Evolutionary conservation across 1,140 invertebrate genomes (phyloP), one percentile per base, ranked within the genome.

Genomic region (Tetramorium parvispinum): DNA sequence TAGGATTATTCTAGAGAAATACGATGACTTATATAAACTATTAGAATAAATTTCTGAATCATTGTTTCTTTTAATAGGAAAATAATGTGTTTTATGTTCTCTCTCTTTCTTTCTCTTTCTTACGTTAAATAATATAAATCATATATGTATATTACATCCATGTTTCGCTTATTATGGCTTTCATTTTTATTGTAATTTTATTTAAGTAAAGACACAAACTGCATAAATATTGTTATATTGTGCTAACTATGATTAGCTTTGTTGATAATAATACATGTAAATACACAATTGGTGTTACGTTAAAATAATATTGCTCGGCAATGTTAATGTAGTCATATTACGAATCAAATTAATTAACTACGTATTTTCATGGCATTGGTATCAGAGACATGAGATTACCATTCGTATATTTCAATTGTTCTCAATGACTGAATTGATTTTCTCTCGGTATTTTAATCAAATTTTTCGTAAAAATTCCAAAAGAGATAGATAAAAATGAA

Each of bases 271-370:
- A 32, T 37, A 18, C 18, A 21, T 27, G 24, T 24, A 7, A 59
- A 82, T 71, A n/a, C 13, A 46, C 24, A 27, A 10, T 11, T 71
- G 11, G 1, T 11, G 4, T 55, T 81, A 51, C 16, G 3, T 27
- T 83, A 43, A 73, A 59, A 49, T 59, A 73, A 83, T 32, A 5
- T 21, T 46, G n/a, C 6, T 43, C 13, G 3, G 8, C 66, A 43
- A 68, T 43, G n/a, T n/a, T 37, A 43, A 65, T 66, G n/a, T 79
- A 16, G 24, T 77, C 13, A 63, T 27, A 32, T 73, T 73, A 59
- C 40, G 11, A 57, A 59, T 83, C 24, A 37, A 73, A 73, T 83
- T 82, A 82, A 71, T 59, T 82, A 82, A 46, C 16, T n/a, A 27
- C 1, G 5, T 49, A 59, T 59, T 57, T 24, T 73, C 16, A 49